Evolutionary conservation across 2,797 vertebrate genomes (phyloP).

Genomic region (Simalia tracyae): DNA sequence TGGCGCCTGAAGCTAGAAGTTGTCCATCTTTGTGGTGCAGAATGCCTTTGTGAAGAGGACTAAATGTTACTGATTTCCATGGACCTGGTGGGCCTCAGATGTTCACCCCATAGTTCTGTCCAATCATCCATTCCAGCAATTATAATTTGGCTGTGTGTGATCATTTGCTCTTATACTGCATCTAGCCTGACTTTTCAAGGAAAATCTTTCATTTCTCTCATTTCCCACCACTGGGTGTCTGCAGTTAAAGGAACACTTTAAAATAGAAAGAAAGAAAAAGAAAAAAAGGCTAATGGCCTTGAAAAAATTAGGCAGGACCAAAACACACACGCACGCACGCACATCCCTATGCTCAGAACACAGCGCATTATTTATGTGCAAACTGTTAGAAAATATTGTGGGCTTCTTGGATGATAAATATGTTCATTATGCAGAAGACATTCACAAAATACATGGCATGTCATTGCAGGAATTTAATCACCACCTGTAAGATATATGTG

Average conservation of each 20-base stretch:
- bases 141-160: conserved; percentile 24
- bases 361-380: conserved; percentile 76
- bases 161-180: conserved; percentile 40
- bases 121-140: conserved; percentile 32
- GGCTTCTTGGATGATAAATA: conserved; percentile 73
- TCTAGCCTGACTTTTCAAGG: conserved; percentile 50
- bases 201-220: conserved; percentile 40
- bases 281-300: conserved; percentile 51
- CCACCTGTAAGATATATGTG: conserved; percentile 36
- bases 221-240: conserved; percentile 55
- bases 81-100: not conserved
- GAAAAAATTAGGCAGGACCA: conserved; percentile 1
- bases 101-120: conserved; percentile 17
- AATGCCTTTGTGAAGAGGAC: not conserved
- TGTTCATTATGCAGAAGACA: conserved; percentile 49
- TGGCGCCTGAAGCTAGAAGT: not conserved
- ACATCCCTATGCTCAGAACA: conserved; percentile 1
- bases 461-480: conserved; percentile 51
- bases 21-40: not conserved
- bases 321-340: conserved; percentile 53
- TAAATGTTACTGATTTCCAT: not conserved
- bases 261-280: not conserved
- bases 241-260: conserved; percentile 64
- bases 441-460: conserved; percentile 13
- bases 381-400: conserved; percentile 52